These are phyloP conservation scores for Drosophila santomea DNA, from an alignment of 1,140 invertebrate species.

Conservation along the genomic window DNA sequence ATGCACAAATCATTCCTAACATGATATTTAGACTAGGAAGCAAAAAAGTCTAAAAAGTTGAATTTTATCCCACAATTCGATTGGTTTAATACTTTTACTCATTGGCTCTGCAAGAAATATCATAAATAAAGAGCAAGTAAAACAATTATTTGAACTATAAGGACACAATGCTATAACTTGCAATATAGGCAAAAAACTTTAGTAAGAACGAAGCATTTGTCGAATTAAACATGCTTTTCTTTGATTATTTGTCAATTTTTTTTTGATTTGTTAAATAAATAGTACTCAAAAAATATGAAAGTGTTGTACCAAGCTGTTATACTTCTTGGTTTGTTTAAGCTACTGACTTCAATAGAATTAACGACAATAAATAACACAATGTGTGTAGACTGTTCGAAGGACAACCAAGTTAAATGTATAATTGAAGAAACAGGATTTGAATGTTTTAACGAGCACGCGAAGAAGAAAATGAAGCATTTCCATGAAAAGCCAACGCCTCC, in stretches of 20 bases:
- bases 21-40: too few species aligned
- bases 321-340: background rate
- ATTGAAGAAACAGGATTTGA: background rate
- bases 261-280: background rate
- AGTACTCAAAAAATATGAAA: background rate
- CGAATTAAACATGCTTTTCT: too few species aligned
- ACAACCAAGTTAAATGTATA: background rate
- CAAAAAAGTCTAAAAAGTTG: too few species aligned
- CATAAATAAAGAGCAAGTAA: too few species aligned
- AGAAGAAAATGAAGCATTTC: too few species aligned
- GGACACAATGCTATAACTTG: background rate
- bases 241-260: background rate
- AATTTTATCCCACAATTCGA: too few species aligned
- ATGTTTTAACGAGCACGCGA: background rate
- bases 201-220: too few species aligned
- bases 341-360: background rate
- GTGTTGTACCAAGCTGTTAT: background rate
- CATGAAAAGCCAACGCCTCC: too few species aligned
- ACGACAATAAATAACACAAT: background rate
- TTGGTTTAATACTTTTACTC: too few species aligned
- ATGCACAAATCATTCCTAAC: too few species aligned
- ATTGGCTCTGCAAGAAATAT: too few species aligned
- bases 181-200: background rate
- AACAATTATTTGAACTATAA: too few species aligned
- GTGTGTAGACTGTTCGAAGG: background rate